Conservation (phyloP, 2,888 invertebrate species). For the Noctua janthina region DNA sequence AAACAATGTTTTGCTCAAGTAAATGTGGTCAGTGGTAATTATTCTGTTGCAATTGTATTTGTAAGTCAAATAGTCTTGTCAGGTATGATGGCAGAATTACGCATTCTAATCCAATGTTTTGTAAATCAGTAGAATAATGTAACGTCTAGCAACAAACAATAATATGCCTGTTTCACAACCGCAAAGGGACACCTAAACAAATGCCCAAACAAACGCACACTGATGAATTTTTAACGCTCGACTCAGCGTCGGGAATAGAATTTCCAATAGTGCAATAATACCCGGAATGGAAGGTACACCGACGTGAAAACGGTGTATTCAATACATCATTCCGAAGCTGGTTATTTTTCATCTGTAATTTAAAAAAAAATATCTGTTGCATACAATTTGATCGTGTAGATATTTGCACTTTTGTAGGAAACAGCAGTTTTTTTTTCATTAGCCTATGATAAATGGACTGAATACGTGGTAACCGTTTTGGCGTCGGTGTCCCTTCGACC, state of each 20-base stretch:
- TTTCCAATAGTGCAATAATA: neutral
- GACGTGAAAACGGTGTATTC: too few relatives aligned
- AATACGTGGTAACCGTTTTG: too few relatives aligned
- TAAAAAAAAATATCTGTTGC: too few relatives aligned
- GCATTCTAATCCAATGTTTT: slow-evolving; percentile 72
- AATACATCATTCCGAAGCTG: too few relatives aligned
- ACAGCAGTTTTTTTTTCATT: too few relatives aligned
- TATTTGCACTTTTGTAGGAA: too few relatives aligned
- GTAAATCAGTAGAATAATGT: slow-evolving; percentile 23
- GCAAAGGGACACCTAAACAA: neutral
- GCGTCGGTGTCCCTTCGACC: too few relatives aligned
- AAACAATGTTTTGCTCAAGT: slow-evolving; percentile 38
- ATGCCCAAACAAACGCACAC: neutral
- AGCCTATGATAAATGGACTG: too few relatives aligned
- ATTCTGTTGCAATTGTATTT: slow-evolving; percentile 66
- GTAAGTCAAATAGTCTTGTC: slow-evolving; percentile 72
- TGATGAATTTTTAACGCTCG: neutral
- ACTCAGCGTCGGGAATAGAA: neutral
- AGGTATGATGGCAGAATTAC: slow-evolving; percentile 76
- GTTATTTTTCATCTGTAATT: too few relatives aligned
- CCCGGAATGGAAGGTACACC: too few relatives aligned
- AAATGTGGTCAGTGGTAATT: slow-evolving; percentile 63
- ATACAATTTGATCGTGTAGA: too few relatives aligned
- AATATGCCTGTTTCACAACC: neutral
- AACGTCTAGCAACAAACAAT: neutral